Evolutionary conservation across 1,140 invertebrate species (phyloP), one percentile per base, ranked within the genome.

Genomic region (Zaprionus lachaisei): DNA sequence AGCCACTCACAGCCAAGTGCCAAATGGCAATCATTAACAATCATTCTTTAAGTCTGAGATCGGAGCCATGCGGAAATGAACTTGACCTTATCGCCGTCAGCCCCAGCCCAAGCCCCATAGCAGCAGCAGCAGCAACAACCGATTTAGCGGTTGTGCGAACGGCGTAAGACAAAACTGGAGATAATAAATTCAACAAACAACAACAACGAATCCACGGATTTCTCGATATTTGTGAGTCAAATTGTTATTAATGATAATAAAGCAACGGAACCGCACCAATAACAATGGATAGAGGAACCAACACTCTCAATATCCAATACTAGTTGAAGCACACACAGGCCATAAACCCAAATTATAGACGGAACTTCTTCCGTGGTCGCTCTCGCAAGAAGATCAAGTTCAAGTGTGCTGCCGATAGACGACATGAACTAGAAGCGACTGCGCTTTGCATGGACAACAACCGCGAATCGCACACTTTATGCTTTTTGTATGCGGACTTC

Each of bases 221-320:
- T 83, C 28, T 60, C 68, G 69, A 85, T 79, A 85, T 86, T 86
- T 83, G 83, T 83, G 83, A 87, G 77, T 86, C 83, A 86, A 86
- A 86, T 83, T 77, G 58, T 65, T 76, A 77, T 12, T 86, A 77
- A 86, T 86, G 73, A 81, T 79, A 80, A 83, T 83, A 83, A 86
- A 77, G 77, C 80, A 87, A 87, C 83, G 83, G 80, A 82, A 87
- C 83, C 51, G 28, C 72, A 34, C 49, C 82, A 80, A 76, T 68
- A 86, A 61, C 66, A 69, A 68, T 28, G 22, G 20, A 34, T 17
- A 9, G 22, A 28, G 26, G 11, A 28, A 20, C 20, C n/a, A 47
- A 47, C 41, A 47, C 41, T 17, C 6, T 2, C 41, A 17, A 17
- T 9, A 47, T 9, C n/a, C 7, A 47, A 47, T 41, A 47, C 15